Percentiles rank a stretch among this genome's conserved stretches.
phyloP scores from a whole-genome alignment of 1,140 invertebrate species.

The Euwallacea similis region DNA sequence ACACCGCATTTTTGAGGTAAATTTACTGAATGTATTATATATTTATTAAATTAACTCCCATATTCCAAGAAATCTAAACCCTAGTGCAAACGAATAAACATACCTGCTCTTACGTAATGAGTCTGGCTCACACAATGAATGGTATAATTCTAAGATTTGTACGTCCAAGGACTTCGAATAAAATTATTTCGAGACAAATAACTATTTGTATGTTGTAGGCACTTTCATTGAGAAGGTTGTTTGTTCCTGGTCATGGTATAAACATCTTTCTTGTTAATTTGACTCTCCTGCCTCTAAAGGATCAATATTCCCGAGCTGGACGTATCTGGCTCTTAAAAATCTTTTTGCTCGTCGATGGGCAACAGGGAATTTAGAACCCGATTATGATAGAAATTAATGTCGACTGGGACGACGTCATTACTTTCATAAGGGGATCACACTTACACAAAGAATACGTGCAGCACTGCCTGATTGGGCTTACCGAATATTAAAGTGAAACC shows the following conservation, averaged over 20 bases:
- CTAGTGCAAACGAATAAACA: no score
- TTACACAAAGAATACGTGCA: constrained; percentile 15
- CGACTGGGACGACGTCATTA: constrained; percentile 26
- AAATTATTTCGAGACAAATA: background rate
- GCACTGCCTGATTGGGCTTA: background rate
- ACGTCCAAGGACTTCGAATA: background rate
- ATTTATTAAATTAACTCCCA: no score
- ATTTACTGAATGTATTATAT: no score
- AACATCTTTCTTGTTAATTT: no score
- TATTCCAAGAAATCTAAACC: no score
- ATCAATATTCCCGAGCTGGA: background rate
- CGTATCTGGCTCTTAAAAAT: background rate
- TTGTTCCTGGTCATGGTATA: no score
- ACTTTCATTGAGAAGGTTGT: no score
- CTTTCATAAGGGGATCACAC: constrained; percentile 26
- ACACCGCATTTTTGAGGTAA: no score
- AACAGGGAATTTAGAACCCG: constrained; percentile 18
- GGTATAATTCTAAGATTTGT: background rate
- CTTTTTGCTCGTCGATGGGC: background rate
- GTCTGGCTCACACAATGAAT: background rate
- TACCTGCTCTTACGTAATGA: background rate
- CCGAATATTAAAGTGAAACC: constrained; percentile 25
- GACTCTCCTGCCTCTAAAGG: background rate
- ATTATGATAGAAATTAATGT: constrained; percentile 31
- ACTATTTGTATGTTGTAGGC: no score